Evolutionary conservation across 2,797 vertebrate genomes (phyloP).

Genomic region (Pachyuromys duprasi): DNA sequence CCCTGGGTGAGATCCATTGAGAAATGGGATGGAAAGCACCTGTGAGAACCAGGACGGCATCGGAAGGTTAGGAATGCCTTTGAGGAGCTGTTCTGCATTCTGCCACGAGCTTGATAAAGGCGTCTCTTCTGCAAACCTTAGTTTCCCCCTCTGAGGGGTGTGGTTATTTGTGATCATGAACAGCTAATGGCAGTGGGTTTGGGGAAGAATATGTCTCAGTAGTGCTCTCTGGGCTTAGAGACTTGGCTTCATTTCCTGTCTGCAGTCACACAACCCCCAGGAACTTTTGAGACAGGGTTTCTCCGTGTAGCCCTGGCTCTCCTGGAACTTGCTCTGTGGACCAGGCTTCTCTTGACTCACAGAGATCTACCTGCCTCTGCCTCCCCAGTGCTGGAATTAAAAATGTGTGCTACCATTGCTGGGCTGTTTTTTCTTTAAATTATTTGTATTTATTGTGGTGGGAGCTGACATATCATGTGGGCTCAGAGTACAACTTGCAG

Average conservation of each 20-base stretch:
- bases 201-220: not conserved
- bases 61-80: not conserved
- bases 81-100: not conserved
- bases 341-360: too few species aligned
- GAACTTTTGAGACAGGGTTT: too few species aligned
- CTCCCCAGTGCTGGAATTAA: too few species aligned
- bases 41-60: not conserved
- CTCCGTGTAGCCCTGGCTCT: too few species aligned
- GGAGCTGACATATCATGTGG: not conserved
- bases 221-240: not conserved
- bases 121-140: not conserved
- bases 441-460: too few species aligned
- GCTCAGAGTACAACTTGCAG: not conserved
- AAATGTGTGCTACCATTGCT: too few species aligned
- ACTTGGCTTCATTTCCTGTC: not conserved
- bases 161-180: not conserved
- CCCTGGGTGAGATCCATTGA: not conserved
- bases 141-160: not conserved
- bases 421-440: too few species aligned
- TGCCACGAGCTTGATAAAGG: rapidly evolving
- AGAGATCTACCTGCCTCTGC: too few species aligned
- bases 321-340: too few species aligned
- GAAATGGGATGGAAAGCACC: not conserved
- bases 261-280: not conserved
- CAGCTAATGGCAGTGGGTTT: not conserved